Conservation (phyloP, 2,797 vertebrate species). For the Sebastes matsubarae region DNA sequence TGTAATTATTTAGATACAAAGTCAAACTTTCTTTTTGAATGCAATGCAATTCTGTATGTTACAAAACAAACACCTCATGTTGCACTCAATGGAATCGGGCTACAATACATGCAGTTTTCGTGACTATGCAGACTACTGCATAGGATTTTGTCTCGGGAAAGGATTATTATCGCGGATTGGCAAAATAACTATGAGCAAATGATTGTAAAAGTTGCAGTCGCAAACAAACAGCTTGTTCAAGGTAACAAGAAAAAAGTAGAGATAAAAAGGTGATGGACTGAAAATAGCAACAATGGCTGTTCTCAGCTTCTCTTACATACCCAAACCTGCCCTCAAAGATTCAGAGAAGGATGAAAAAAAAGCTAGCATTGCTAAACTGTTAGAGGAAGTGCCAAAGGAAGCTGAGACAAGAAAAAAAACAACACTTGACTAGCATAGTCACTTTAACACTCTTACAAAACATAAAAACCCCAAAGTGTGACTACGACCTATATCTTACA, state of each 20-base stretch:
- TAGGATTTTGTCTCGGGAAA: background rate
- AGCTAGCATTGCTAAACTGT: slow-evolving; percentile 71
- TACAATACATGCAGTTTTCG: background rate
- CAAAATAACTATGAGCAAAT: background rate
- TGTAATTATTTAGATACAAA: background rate
- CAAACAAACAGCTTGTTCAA: background rate
- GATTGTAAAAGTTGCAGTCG: background rate
- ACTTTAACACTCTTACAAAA: slow-evolving; percentile 91
- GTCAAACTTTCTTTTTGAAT: background rate
- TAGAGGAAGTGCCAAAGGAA: slow-evolving; percentile 58
- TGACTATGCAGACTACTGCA: background rate
- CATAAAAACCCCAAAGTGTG: slow-evolving; percentile 87
- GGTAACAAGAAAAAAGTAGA: background rate
- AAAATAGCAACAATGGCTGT: slow-evolving; percentile 17
- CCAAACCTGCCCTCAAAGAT: background rate
- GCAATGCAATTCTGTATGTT: background rate
- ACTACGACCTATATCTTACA: slow-evolving; percentile 91
- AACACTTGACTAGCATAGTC: slow-evolving; percentile 87
- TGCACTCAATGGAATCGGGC: background rate
- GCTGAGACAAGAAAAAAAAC: slow-evolving; percentile 82
- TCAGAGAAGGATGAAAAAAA: slow-evolving; percentile 19
- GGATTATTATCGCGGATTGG: background rate
- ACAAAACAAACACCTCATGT: background rate
- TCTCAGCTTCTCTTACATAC: slow-evolving; percentile 7
- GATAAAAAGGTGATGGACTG: background rate